Base-by-base conservation (phyloP, 2,113 vertebrate genomes). In the Callospermophilus lateralis region DNA sequence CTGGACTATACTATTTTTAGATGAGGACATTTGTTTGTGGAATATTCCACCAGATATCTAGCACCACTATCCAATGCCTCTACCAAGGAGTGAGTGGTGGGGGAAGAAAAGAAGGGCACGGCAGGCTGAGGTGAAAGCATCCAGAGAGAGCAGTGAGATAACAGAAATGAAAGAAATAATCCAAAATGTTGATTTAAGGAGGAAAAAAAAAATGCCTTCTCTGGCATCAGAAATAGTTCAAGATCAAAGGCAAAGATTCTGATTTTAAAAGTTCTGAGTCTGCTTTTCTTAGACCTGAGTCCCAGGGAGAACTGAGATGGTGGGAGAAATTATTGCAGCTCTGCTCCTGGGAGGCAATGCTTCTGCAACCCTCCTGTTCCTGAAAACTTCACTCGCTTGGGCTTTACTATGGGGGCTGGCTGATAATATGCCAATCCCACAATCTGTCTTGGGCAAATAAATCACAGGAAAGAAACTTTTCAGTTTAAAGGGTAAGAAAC, bases 391-490 rank as follows among this genome's bases (percentile, higher is more conserved):
- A 51, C 53, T 93, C 24, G 9, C 32, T 45, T 63, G 0, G 0
- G 45, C 32, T 84, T 96, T 90, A 95, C 97, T 95, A 91, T 37
- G 94, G 93, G 73, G 68, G 39, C 87, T 15, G 30, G 61, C 81
- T 55, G 91, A 72, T 84, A 77, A 53, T 19, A 87, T 91, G 86
- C 89, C 96, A 92, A 86, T 51, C 83, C 97, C 89, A 88, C 85
- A 94, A 65, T 86, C 90, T 90, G 73, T 90, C 90, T 77, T 13
- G 76, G 92, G 88, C 72, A 92, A 77, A 95, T 37, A 93, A 93
- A 97, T 97, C 96, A 96, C 90, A 98, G 96, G 96, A 94, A 89
- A 94, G 93, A 81, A 92, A 72, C 45, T 24, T 86, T 94, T 96
- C 55, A 30, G 93, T 70, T 79, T 83, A 84, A 81, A 95, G 96